phyloP scores from a whole-genome alignment of 2,113 vertebrate genomes.

The Picathartes gymnocephalus region DNA sequence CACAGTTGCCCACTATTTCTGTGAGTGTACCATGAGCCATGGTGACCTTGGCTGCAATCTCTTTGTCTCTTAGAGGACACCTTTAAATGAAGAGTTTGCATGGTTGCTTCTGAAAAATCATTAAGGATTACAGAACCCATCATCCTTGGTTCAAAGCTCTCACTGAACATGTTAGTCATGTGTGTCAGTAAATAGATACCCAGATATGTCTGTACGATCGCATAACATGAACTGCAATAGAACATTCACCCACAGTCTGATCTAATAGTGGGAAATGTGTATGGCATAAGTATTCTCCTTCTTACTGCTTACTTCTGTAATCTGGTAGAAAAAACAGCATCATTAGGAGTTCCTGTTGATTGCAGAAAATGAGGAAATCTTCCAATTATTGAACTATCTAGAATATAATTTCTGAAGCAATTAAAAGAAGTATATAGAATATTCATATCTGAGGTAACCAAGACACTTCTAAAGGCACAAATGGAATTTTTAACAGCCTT shows the following conservation, averaged over 20 bases:
- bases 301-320: background rate
- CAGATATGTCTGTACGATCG: background rate
- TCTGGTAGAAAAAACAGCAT: background rate
- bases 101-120: background rate
- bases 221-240: background rate
- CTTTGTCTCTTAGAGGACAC: background rate
- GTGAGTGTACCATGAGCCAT: fast-evolving
- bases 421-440: background rate
- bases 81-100: background rate
- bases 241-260: background rate
- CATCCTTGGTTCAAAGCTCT: background rate
- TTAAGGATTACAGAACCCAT: background rate
- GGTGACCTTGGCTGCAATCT: background rate
- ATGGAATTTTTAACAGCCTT: background rate
- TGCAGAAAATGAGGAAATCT: background rate
- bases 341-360: background rate
- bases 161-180: background rate
- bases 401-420: background rate
- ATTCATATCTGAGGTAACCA: background rate
- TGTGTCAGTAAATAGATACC: background rate
- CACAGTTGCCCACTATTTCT: background rate
- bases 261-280: background rate
- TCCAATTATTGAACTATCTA: background rate
- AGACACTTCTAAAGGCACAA: background rate
- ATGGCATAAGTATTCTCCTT: background rate